These are phyloP conservation scores for Lasiurus cinereus DNA, from an alignment of 2,113 vertebrate species.

Conservation along the genomic window DNA sequence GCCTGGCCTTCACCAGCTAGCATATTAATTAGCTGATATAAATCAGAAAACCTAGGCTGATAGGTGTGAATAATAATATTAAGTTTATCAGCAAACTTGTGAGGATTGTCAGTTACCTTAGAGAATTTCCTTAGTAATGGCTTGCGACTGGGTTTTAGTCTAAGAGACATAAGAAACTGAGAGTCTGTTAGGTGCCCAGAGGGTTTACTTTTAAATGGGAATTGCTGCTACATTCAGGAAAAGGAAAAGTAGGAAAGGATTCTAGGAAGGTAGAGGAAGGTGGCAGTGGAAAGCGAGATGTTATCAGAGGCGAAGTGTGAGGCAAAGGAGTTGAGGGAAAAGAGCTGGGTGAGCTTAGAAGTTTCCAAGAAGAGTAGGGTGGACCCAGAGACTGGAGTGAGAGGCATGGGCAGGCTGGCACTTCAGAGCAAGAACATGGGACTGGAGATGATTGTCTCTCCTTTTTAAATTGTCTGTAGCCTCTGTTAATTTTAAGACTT, in stretches of 20 bases:
- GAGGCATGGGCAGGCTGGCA: neutral
- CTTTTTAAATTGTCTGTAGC: neutral
- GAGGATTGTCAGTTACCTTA: neutral
- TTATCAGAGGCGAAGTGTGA: neutral
- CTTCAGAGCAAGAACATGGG: neutral
- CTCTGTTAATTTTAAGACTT: neutral
- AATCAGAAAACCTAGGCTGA: neutral
- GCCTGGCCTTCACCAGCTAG: neutral
- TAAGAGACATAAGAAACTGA: neutral
- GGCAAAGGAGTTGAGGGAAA: neutral
- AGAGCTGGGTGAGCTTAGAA: no score
- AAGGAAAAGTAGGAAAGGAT: neutral
- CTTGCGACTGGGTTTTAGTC: neutral
- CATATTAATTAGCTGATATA: neutral
- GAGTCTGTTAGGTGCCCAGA: neutral
- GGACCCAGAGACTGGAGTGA: neutral
- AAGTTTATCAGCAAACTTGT: neutral
- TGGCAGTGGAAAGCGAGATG: neutral
- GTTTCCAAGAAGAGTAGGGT: neutral
- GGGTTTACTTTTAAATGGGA: neutral
- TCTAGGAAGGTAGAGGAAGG: neutral
- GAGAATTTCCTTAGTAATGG: neutral
- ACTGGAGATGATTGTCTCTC: neutral
- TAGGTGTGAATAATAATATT: no score
- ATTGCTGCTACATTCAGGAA: neutral